Evolutionary conservation across 2,888 invertebrate genomes (phyloP).

Genomic region (Arctia plantaginis): DNA sequence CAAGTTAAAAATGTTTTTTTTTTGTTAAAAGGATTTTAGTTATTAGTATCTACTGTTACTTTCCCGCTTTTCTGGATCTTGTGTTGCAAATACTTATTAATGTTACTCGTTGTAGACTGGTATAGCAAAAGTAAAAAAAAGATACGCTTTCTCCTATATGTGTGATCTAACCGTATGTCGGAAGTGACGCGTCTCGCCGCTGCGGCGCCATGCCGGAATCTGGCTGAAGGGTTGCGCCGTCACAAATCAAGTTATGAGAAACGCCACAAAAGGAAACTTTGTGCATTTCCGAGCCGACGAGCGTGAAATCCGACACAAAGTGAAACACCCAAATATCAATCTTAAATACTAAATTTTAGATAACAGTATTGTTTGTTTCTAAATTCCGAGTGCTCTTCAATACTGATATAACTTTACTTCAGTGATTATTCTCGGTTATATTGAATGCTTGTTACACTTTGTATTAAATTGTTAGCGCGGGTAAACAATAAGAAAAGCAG

Average conservation of each 20-base stretch:
- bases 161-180: slow-evolving; percentile 47
- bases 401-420: slow-evolving; percentile 60
- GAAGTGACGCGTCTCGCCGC: slow-evolving; percentile 82
- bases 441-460: slow-evolving; percentile 61
- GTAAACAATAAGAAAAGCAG: slow-evolving; percentile 41
- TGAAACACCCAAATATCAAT: slow-evolving; percentile 53
- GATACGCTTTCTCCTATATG: slow-evolving; percentile 42
- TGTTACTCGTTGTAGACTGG: background rate
- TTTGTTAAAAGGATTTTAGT: background rate
- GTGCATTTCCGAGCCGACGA: slow-evolving; percentile 84
- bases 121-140: background rate
- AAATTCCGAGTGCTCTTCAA: slow-evolving; percentile 47
- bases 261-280: slow-evolving; percentile 86
- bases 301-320: slow-evolving; percentile 79
- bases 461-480: slow-evolving; percentile 57
- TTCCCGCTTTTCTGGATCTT: background rate
- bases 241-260: slow-evolving; percentile 86
- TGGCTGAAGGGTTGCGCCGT: slow-evolving; percentile 83
- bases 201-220: slow-evolving; percentile 83
- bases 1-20: too few species aligned
- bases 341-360: slow-evolving; percentile 59
- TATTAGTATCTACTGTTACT: background rate
- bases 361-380: slow-evolving; percentile 44
- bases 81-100: background rate
- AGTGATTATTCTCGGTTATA: slow-evolving; percentile 66